A percentile compares a stretch with the other conserved stretches of the same genome.
phyloP scores from a whole-genome alignment of 2,113 vertebrate species.

The Xyliphius kryptos region DNA sequence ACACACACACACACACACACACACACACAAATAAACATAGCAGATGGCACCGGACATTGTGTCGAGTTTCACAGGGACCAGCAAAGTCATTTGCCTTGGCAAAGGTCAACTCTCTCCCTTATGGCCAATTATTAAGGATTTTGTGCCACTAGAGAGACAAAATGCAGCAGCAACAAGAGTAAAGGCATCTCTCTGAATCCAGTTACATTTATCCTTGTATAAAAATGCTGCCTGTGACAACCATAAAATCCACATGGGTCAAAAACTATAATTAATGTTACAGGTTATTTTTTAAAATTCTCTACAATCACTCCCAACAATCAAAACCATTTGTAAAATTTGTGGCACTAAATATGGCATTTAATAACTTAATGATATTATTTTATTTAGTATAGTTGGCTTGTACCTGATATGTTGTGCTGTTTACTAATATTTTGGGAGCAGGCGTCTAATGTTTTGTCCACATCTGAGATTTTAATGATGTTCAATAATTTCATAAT shows the following conservation, averaged over 20 bases:
- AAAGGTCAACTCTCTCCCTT: constrained; percentile 60
- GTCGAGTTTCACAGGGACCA: constrained; percentile 50
- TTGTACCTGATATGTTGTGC: too few relatives aligned
- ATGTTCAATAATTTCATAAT: too few relatives aligned
- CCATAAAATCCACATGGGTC: not conserved
- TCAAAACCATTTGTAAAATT: too few relatives aligned
- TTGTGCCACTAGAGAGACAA: constrained; percentile 53
- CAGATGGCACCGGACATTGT: constrained; percentile 64
- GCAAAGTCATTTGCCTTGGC: constrained; percentile 55
- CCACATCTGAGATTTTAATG: too few relatives aligned
- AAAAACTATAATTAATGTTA: constrained; percentile 6
- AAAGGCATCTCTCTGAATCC: constrained; percentile 32
- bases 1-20: constrained; percentile 16
- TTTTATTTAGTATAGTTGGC: too few relatives aligned
- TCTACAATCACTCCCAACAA: too few relatives aligned
- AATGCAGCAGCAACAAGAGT: constrained; percentile 39
- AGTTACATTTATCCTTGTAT: constrained; percentile 33
- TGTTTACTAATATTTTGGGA: too few relatives aligned
- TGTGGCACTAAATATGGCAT: too few relatives aligned
- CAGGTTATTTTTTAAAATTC: too few relatives aligned
- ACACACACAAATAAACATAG: constrained; percentile 41
- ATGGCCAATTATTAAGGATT: constrained; percentile 73
- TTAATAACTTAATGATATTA: too few relatives aligned
- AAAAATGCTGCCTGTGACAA: constrained; percentile 18
- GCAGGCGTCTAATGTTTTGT: too few relatives aligned